Base-by-base conservation (phyloP, 1,140 invertebrate species). In the Apis mellifera region DNA sequence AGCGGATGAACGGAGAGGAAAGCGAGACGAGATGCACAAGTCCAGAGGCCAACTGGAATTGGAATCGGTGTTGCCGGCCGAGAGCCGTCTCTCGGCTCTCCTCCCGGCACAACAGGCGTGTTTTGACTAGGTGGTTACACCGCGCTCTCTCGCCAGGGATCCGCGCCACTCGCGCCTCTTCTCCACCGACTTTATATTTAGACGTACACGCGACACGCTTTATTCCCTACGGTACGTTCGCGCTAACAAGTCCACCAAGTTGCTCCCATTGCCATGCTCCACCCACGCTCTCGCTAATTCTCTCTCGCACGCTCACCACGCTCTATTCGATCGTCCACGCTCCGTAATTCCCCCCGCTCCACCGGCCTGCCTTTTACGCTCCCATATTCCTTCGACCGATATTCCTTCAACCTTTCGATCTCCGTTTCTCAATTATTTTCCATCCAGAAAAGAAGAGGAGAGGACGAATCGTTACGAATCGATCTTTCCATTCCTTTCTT, bases 101-200 rank as follows among this genome's bases (percentile, higher is more conserved):
- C 26, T 26, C 50, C 42, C 48, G 64, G 64, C 55, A 55, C 74
- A 60, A 57, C 65, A 52, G 26, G n/a, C 55, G 81, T 82, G 75
- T 82, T 82, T 78, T 70, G 50, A 82, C 74, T 82, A 78, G 75
- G 74, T 78, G 75, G 66, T 82, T 55, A 77, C 50, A 74, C 78
- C 21, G 59, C 59, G 59, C 59, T 72, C 78, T 75, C 76, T 71
- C 79, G 60, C 79, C 73, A 32, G 42, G 23, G 42, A 81, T 60
- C 71, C 71, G 42, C 65, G 73, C 42, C 32, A 65, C 83, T 73
- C 75, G 57, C 73, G 69, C 59, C 75, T 76, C 84, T 74, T 81
- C 57, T 23, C 52, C 72, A 65, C 76, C 60, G 74, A 83, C 82
- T 90, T 89, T 90, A 90, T 90, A 89, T 90, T 90, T 90, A 90